Conservation (phyloP, 2,113 vertebrate species). For the Holacanthus passer region DNA sequence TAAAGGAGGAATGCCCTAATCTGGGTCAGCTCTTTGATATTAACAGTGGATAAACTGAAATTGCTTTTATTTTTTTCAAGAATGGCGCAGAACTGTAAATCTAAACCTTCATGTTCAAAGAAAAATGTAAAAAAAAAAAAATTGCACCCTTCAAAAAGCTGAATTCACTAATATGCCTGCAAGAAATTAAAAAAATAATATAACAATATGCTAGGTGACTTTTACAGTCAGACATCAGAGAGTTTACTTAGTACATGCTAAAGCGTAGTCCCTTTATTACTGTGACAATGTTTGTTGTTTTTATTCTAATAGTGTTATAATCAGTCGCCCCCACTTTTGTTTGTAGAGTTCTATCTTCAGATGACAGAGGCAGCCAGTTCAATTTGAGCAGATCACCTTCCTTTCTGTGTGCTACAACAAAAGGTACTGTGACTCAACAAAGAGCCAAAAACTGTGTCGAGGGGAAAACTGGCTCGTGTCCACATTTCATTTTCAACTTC, state of each 20-base stretch:
- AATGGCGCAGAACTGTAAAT: too few species aligned
- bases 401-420: conserved; percentile 79
- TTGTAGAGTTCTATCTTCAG: conserved; percentile 7
- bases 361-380: not conserved
- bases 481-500: conserved; percentile 9
- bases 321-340: conserved; percentile 3
- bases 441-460: not conserved
- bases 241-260: not conserved
- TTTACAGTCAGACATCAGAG: not conserved
- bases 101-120: too few species aligned
- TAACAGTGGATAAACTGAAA: too few species aligned
- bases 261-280: not conserved
- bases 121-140: too few species aligned
- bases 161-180: too few species aligned
- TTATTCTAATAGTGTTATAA: not conserved
- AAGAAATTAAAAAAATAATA: too few species aligned
- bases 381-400: conserved; percentile 47
- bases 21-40: too few species aligned
- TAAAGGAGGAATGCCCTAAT: not conserved
- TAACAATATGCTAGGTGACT: not conserved
- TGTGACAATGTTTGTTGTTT: not conserved
- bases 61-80: too few species aligned
- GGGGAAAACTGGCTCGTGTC: not conserved
- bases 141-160: too few species aligned
- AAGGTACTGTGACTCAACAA: conserved; percentile 68